A percentile compares a stretch with the other conserved stretches of the same genome.
Conservation (phyloP, 2,113 vertebrate species). For the Prionailurus bengalensis region DNA sequence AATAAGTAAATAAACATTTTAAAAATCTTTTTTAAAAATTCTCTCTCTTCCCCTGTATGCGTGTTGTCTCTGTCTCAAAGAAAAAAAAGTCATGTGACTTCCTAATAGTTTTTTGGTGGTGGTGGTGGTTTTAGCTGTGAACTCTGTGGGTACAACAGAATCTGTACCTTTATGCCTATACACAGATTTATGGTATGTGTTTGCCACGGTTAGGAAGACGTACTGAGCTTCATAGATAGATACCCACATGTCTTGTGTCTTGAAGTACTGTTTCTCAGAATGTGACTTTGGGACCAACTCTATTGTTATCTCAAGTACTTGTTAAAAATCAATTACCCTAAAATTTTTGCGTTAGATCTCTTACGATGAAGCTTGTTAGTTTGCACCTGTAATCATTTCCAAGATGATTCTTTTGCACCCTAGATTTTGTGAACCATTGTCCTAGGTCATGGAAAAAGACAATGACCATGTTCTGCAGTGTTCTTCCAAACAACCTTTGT, state of each 20-base stretch:
- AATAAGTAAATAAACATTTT: too few species aligned
- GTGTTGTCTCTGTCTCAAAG: too few species aligned
- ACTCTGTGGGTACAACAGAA: neutral
- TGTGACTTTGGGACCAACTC: neutral
- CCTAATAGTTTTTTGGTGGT: neutral
- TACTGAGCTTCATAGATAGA: neutral
- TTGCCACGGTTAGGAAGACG: neutral
- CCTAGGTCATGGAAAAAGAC: neutral
- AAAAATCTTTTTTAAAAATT: too few species aligned
- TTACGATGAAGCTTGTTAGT: neutral
- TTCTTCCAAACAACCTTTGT: neutral
- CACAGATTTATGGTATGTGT: neutral
- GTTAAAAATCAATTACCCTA: neutral
- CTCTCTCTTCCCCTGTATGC: too few species aligned
- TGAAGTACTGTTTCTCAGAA: neutral
- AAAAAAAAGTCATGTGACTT: neutral
- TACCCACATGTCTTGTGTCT: neutral
- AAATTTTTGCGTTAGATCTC: neutral
- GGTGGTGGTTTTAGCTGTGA: neutral
- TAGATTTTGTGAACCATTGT: neutral
- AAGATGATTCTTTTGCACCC: neutral
- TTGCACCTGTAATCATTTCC: neutral
- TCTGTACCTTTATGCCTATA: neutral
- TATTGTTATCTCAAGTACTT: neutral
- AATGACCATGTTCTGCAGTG: neutral